These are phyloP conservation scores for Silurus meridionalis DNA, from an alignment of 2,113 vertebrate genomes.

Conservation along the genomic window DNA sequence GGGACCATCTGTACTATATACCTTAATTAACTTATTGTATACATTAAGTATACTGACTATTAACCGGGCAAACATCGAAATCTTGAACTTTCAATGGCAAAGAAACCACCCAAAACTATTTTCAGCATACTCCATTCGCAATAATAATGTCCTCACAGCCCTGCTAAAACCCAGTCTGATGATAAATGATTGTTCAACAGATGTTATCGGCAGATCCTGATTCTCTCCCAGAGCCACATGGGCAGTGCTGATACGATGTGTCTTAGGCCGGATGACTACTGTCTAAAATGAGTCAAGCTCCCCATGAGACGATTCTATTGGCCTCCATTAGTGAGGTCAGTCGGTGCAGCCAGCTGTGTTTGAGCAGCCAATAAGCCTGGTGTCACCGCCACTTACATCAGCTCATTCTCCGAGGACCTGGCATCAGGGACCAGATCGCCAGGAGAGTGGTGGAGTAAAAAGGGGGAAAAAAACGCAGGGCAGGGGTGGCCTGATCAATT, in stretches of 20 bases:
- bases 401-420: slow-evolving; percentile 23
- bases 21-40: background rate
- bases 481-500: slow-evolving; percentile 17
- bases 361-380: slow-evolving; percentile 71
- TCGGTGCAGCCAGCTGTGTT: slow-evolving; percentile 62
- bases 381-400: slow-evolving; percentile 71
- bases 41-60: background rate
- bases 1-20: too few species aligned
- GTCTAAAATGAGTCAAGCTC: slow-evolving; percentile 49
- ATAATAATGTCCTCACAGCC: background rate
- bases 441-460: background rate
- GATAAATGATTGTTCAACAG: slow-evolving; percentile 8
- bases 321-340: slow-evolving; percentile 66
- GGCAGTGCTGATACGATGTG: background rate
- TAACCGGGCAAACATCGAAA: background rate
- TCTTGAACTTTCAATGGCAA: background rate
- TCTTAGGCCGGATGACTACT: background rate
- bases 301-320: slow-evolving; percentile 66
- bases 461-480: background rate
- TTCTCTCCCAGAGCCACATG: background rate
- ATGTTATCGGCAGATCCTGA: slow-evolving; percentile 1
- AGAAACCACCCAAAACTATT: background rate
- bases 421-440: background rate
- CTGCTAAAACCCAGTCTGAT: background rate
- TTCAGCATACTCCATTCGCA: background rate